Evolutionary conservation across 2,113 vertebrate genomes (phyloP).

Genomic region (Phrynocephalus versicolor): DNA sequence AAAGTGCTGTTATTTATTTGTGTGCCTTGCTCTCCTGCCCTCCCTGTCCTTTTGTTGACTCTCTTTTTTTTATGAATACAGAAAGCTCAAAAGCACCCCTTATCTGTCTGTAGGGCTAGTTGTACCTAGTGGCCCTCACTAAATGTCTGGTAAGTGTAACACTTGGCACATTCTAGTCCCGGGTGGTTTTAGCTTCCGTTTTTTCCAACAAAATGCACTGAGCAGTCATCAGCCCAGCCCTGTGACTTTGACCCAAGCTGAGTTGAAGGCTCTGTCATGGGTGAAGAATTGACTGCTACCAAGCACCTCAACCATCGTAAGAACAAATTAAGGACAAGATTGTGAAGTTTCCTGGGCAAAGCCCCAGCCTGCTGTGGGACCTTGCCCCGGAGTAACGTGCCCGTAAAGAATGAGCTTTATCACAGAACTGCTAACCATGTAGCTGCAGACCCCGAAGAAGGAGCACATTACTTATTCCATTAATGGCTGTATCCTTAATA

Average conservation of each 20-base stretch:
- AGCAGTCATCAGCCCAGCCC: slow-evolving; percentile 37
- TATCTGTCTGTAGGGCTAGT: slow-evolving; percentile 48
- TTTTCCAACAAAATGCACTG: slow-evolving; percentile 46
- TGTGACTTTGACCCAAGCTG: slow-evolving; percentile 42
- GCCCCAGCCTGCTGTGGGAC: slow-evolving; percentile 17
- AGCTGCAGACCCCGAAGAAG: slow-evolving; percentile 48
- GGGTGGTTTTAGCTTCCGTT: slow-evolving; percentile 23
- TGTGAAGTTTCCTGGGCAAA: slow-evolving; percentile 51
- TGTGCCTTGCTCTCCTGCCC: no score
- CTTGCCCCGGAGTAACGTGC: slow-evolving; percentile 36
- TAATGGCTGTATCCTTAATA: slow-evolving; percentile 71
- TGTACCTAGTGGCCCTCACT: slow-evolving; percentile 18
- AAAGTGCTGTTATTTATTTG: neutral
- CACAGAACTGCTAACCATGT: slow-evolving; percentile 55
- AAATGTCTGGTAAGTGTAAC: slow-evolving; percentile 42
- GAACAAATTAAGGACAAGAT: slow-evolving; percentile 18
- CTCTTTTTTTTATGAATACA: neutral
- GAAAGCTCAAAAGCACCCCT: slow-evolving; percentile 52
- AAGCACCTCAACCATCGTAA: neutral
- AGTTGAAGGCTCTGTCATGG: neutral
- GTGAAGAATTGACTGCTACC: neutral
- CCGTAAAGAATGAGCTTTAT: slow-evolving; percentile 52
- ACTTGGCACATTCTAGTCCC: slow-evolving; percentile 25
- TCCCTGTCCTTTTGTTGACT: neutral
- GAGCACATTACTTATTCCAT: slow-evolving; percentile 69